Evolutionary conservation across 2,797 vertebrate genomes (phyloP).

Genomic region (Fringilla coelebs): DNA sequence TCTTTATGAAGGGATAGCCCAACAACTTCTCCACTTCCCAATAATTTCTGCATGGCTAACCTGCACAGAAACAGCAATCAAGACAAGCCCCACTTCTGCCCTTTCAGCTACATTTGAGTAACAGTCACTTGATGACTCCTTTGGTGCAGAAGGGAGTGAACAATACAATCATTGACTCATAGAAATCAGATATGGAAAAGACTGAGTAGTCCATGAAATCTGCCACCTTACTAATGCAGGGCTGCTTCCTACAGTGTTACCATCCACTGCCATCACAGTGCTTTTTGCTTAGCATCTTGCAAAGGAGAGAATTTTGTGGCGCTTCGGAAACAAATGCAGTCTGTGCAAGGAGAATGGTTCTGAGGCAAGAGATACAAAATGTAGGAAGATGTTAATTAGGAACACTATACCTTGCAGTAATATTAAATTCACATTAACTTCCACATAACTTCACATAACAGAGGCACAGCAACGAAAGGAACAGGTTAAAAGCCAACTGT

Average conservation of each 20-base stretch:
- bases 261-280: neutral
- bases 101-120: conserved; percentile 1
- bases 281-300: neutral
- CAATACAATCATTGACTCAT: conserved; percentile 36
- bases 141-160: neutral
- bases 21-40: neutral
- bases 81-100: conserved; percentile 8
- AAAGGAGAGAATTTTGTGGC: neutral
- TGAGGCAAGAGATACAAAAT: neutral
- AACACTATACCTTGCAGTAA: neutral
- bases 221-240: neutral
- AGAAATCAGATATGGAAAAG: conserved; percentile 36
- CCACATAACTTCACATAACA: too few relatives aligned
- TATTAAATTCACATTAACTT: neutral
- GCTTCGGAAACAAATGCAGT: neutral
- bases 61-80: conserved; percentile 37
- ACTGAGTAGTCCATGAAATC: neutral
- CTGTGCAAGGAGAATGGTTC: neutral
- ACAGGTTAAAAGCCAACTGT: neutral
- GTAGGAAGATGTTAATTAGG: neutral
- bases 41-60: neutral
- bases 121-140: conserved; percentile 3
- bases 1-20: neutral
- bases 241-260: neutral
- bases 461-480: neutral